Evolutionary conservation across 30 jellyfish, hydroid and myxozoan species (phyloP).

Genomic region (Aurelia sp.): DNA sequence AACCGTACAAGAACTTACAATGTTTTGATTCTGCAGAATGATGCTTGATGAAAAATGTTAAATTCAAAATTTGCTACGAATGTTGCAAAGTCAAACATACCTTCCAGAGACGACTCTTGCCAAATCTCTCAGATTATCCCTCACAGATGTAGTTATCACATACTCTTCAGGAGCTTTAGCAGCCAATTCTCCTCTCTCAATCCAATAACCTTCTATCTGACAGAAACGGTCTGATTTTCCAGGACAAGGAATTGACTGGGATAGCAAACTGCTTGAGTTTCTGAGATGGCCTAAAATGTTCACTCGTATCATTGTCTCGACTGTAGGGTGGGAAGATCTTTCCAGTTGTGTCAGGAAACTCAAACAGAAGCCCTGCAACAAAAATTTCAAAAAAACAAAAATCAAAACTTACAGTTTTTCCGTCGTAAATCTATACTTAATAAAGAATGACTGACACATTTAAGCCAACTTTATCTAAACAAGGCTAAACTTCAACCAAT

Average conservation of each 20-base stretch:
- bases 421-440: no score
- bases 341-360: conserved; percentile 95
- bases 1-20: no score
- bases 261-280: conserved; percentile 52
- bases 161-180: conserved; percentile 56
- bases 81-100: conserved; percentile 8
- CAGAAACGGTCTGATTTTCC: conserved; percentile 42
- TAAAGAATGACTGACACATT: no score
- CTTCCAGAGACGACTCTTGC: conserved; percentile 98
- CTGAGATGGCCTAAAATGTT: conserved; percentile 69
- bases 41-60: no score
- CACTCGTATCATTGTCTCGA: conserved; percentile 73
- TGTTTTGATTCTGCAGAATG: no score
- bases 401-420: no score
- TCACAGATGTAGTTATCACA: conserved; percentile 90
- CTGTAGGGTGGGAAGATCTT: conserved; percentile 86
- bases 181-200: conserved; percentile 69
- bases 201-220: conserved; percentile 92
- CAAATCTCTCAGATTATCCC: conserved; percentile 80
- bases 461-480: no score
- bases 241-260: conserved; percentile 84
- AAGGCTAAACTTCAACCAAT: no score
- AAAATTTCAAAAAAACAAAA: no score
- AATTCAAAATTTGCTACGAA: no score
- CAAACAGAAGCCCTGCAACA: conserved; percentile 86